Evolutionary conservation across 2,797 vertebrate genomes (phyloP).

Genomic region (Peromyscus eremicus): DNA sequence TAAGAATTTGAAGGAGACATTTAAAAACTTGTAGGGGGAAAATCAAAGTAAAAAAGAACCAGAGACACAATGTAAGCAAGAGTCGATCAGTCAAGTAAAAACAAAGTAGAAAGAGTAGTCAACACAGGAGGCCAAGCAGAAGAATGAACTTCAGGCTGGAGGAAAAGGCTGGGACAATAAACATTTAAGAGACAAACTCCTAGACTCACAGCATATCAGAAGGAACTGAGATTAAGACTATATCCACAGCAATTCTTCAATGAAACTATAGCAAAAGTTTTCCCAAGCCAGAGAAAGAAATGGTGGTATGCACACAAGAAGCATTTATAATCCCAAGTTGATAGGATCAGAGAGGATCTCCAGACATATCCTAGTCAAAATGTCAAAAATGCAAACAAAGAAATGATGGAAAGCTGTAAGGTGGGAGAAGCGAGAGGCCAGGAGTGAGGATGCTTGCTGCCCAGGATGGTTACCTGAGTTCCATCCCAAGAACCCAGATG

Average conservation of each 20-base stretch:
- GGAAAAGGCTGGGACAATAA: not conserved
- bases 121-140: not conserved
- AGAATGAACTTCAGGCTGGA: not conserved
- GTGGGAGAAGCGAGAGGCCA: not conserved
- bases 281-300: not conserved
- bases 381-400: not conserved
- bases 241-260: not conserved
- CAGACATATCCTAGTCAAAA: not conserved
- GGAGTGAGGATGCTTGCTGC: not conserved
- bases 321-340: not conserved
- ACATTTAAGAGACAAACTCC: not conserved
- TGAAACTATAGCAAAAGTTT: not conserved
- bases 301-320: not conserved
- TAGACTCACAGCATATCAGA: not conserved
- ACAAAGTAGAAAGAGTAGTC: not conserved
- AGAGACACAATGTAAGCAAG: not conserved
- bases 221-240: not conserved
- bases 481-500: not conserved
- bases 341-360: not conserved
- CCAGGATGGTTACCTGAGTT: not conserved
- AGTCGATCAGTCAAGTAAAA: not conserved
- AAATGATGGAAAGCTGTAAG: not conserved
- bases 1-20: not conserved
- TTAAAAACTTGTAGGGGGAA: not conserved
- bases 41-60: not conserved